Evolutionary conservation across 2,113 vertebrate genomes (phyloP).

Genomic region (human): GRCh38 chrX:69159001-69159500

Average conservation of each 20-base stretch:
- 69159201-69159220: background rate
- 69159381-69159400: background rate
- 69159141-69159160: background rate
- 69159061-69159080: slow-evolving; percentile 9
- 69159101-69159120: background rate
- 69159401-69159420: background rate
- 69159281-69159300: background rate
- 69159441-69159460: background rate
- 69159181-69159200: background rate
- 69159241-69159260: slow-evolving; percentile 22
- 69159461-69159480: background rate
- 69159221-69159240: slow-evolving; percentile 21
- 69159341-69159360: background rate
- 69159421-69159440: background rate
- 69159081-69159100: background rate
- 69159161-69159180: background rate
- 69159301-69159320: background rate
- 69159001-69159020: background rate
- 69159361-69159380: slow-evolving; percentile 13
- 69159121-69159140: background rate
- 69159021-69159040: background rate
- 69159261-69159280: slow-evolving; percentile 50
- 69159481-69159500: background rate
- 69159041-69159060: slow-evolving; percentile 39
- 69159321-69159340: background rate